phyloP scores from a whole-genome alignment of 2,797 vertebrate genomes.

The Enoplosus armatus region DNA sequence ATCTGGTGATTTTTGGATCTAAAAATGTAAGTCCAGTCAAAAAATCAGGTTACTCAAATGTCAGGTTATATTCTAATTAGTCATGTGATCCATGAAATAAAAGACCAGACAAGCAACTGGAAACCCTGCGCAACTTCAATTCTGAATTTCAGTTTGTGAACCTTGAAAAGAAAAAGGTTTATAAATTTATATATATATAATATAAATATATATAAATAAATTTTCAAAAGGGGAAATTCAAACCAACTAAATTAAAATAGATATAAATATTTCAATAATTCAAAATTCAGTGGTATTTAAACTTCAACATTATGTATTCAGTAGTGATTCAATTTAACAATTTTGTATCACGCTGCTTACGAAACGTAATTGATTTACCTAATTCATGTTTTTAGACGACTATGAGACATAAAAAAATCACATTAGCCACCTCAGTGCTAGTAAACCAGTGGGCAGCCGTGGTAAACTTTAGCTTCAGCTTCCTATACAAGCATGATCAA shows the following conservation, averaged over 20 bases:
- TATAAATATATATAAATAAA: no score
- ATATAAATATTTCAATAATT: not conserved
- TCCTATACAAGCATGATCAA: not conserved
- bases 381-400: not conserved
- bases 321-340: not conserved
- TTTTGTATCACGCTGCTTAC: not conserved
- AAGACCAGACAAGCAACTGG: not conserved
- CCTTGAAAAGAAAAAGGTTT: not conserved
- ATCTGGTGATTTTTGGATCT: not conserved
- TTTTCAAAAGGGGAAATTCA: not conserved
- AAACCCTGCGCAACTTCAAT: not conserved
- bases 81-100: not conserved
- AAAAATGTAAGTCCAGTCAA: not conserved
- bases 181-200: no score
- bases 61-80: not conserved
- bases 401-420: not conserved
- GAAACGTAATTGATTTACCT: no score
- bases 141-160: no score
- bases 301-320: not conserved
- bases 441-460: not conserved
- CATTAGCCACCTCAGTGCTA: not conserved
- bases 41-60: not conserved
- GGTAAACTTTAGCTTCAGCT: conserved; percentile 2
- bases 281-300: not conserved
- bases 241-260: not conserved